Base-by-base conservation (phyloP, 2,888 invertebrate species). In the Cosmopolites sordidus region DNA sequence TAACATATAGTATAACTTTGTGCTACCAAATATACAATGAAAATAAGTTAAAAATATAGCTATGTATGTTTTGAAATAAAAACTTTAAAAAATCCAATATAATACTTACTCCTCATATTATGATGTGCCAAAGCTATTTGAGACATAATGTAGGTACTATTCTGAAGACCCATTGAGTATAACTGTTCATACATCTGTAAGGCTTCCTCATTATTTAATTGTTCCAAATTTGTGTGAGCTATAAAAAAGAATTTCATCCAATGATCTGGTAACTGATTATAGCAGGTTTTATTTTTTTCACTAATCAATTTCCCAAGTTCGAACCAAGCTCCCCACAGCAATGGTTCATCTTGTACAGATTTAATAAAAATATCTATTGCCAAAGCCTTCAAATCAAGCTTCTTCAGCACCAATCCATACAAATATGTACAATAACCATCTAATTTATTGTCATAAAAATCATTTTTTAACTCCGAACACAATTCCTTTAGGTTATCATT, bases 231-330 rank as follows among this genome's bases (percentile, higher is more conserved):
- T 11, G 90, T 86, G 71, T 94, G 91, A 0, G 89, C 95, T 55
- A 89, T 78, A 73, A 97, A 98, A 69, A 98, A 89, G 61, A 90
- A 83, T 72, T 89, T 88, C 81, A 97, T 92, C 97, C 97, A 98
- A 73, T 94, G 93, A 60, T 86, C 83, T 0, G 95, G 94, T 38
- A 88, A 71, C 52, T 80, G 78, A 2, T 86, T 69, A 2, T 79
- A 77, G 54, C 83, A 79, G 15, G 88, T 69, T 45, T 86, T 88
- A 65, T 90, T 89, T 72, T 87, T 86, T 59, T 72, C 71, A 11
- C 70, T 68, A 48, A 97, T 85, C 1, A 98, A 76, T 6, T 87
- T 83, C 0, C 93, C 88, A 11, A 99, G 76, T 72, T 97, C 96
- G 29, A 92, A 78, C 92, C 98, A 99, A 0, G 96, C 89, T 38